Evolutionary conservation across 23 tunicate genomes (phyloP).

Genomic region (Ciona savignyi): DNA sequence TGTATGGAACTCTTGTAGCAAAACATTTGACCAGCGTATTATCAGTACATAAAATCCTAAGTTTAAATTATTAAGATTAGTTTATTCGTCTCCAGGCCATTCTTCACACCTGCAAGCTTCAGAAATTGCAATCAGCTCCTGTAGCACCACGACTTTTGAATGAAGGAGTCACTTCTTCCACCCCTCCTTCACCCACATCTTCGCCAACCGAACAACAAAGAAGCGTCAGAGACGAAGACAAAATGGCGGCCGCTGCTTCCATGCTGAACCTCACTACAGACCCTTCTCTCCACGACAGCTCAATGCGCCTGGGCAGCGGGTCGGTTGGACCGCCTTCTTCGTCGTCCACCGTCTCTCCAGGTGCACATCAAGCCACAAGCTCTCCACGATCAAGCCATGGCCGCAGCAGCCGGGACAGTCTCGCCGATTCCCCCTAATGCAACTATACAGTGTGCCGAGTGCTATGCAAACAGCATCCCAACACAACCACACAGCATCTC

Average conservation of each 20-base stretch:
- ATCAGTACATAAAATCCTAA: too few species aligned
- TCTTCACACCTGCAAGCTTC: constrained; percentile 73
- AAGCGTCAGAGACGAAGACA: constrained; percentile 20
- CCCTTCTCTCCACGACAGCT: constrained; percentile 3
- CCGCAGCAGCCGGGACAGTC: constrained; percentile 28
- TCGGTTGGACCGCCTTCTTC: constrained; percentile 54
- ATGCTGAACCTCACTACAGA: constrained; percentile 14
- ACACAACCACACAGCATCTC: neutral
- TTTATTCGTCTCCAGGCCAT: constrained; percentile 71
- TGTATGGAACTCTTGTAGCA: too few species aligned
- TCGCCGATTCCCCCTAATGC: constrained; percentile 26
- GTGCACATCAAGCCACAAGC: constrained; percentile 7
- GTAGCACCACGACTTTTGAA: constrained; percentile 6
- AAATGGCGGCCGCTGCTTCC: constrained; percentile 31
- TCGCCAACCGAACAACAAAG: constrained; percentile 7
- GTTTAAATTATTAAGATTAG: too few species aligned
- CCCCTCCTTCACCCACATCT: constrained; percentile 54
- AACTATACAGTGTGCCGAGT: neutral
- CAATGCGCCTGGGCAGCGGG: constrained; percentile 6
- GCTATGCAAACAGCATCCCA: neutral
- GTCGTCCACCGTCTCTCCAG: constrained; percentile 30
- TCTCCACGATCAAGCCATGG: constrained; percentile 28
- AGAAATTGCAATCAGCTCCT: constrained; percentile 39
- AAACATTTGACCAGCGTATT: too few species aligned
- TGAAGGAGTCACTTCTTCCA: neutral